A percentile compares a stretch with the other conserved stretches of the same genome.
Evolutionary conservation across 53 echinoderm and acorn worm genomes (phyloP).

Genomic region (Holothuria leucospilota): DNA sequence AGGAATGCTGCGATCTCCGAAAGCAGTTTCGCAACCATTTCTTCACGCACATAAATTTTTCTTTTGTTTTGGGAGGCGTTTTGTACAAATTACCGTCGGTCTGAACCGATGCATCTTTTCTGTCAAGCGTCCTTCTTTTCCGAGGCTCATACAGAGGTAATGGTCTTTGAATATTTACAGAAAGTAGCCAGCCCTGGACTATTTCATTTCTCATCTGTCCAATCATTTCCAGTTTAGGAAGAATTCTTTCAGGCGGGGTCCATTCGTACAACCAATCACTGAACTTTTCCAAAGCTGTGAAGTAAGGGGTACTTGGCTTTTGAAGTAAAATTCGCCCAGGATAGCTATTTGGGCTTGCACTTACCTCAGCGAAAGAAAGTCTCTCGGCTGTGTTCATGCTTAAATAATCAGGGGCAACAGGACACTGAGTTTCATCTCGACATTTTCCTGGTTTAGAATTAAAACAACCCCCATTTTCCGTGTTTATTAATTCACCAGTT

Average conservation of each 20-base stretch:
- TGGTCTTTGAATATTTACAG: background rate
- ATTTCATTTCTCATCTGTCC: background rate
- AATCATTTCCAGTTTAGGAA: slow-evolving; percentile 4
- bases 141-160: no score
- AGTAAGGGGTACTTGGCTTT: background rate
- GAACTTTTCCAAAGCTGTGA: background rate
- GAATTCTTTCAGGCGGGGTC: slow-evolving; percentile 1
- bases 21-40: background rate
- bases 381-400: no score
- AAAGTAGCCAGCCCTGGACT: slow-evolving; percentile 1
- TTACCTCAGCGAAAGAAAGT: no score
- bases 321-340: no score
- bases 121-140: background rate
- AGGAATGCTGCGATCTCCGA: background rate
- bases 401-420: no score
- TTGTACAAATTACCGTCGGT: background rate
- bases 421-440: no score
- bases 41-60: background rate
- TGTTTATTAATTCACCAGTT: no score
- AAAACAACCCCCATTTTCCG: no score
- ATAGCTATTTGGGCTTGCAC: no score
- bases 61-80: background rate
- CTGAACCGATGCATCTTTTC: slow-evolving; percentile 18
- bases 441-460: no score
- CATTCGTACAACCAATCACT: slow-evolving; percentile 30